Conservation (phyloP, 2,888 invertebrate genomes). For the Napeogenes sylphis region DNA sequence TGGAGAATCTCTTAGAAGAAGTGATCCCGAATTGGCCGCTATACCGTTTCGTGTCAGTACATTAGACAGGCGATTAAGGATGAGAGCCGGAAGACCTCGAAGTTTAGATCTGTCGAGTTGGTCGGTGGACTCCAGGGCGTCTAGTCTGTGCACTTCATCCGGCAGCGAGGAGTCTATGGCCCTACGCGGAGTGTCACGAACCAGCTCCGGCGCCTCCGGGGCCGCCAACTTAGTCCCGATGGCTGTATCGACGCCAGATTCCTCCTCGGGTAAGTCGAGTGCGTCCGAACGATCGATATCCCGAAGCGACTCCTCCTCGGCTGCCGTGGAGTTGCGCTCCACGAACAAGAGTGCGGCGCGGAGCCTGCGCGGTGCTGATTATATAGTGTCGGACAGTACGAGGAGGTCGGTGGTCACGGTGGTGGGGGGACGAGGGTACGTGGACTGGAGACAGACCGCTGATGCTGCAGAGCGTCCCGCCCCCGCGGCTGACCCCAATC, state of each 20-base stretch:
- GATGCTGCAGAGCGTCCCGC: conserved; percentile 78
- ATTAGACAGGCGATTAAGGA: conserved; percentile 85
- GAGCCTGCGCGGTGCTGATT: conserved; percentile 65
- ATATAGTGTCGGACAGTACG: conserved; percentile 63
- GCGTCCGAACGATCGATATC: conserved; percentile 62
- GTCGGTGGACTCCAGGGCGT: conserved; percentile 91
- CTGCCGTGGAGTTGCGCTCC: conserved; percentile 40
- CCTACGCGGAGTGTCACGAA: conserved; percentile 83
- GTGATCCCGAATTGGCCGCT: conserved; percentile 90
- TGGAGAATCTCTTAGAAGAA: conserved; percentile 85
- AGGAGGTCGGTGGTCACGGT: conserved; percentile 88
- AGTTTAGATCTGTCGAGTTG: conserved; percentile 91
- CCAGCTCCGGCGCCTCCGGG: conserved; percentile 86
- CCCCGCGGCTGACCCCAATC: conserved; percentile 82
- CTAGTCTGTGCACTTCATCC: conserved; percentile 88
- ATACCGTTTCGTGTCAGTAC: conserved; percentile 90
- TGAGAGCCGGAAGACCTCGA: conserved; percentile 89
- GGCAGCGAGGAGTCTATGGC: conserved; percentile 92
- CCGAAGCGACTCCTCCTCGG: conserved; percentile 52
- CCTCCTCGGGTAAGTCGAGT: conserved; percentile 61
- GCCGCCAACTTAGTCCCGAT: conserved; percentile 75
- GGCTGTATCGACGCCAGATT: conserved; percentile 68
- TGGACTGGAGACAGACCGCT: conserved; percentile 88
- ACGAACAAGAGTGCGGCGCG: conserved; percentile 54
- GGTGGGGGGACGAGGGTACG: conserved; percentile 92